Evolutionary conservation across 1,140 invertebrate genomes (phyloP).

Genomic region (Drosophila willistoni): DNA sequence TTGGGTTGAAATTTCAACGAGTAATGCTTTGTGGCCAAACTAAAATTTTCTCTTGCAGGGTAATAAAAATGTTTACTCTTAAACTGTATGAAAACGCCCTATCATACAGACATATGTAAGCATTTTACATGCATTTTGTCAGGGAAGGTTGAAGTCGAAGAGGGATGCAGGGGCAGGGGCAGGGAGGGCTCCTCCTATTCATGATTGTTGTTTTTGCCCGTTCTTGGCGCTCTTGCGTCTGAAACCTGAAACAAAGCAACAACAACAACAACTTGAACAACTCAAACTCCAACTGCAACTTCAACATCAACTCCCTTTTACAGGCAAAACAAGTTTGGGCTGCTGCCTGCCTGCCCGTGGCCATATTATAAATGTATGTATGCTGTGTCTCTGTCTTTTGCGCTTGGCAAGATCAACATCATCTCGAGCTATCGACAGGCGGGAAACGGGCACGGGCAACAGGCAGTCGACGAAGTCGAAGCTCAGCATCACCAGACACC

Average conservation of each 20-base stretch:
- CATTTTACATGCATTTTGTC: background rate
- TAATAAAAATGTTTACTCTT: conserved; percentile 1
- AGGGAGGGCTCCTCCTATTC: background rate
- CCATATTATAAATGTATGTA: conserved; percentile 31
- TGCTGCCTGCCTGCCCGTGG: conserved; percentile 64
- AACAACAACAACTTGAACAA: conserved; percentile 40
- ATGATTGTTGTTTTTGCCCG: conserved; percentile 68
- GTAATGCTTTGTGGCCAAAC: background rate
- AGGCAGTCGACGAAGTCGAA: conserved; percentile 21
- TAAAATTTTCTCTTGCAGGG: background rate
- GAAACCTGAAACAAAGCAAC: conserved; percentile 78
- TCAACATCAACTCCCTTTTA: conserved; percentile 71
- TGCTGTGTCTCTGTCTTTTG: conserved; percentile 55
- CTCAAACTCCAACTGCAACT: conserved; percentile 26
- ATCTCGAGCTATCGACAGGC: conserved; percentile 78
- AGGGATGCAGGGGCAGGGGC: too few species aligned
- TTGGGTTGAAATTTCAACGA: background rate
- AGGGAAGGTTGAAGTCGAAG: background rate
- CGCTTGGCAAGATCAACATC: conserved; percentile 77
- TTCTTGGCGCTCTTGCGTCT: conserved; percentile 78
- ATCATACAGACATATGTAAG: conserved; percentile 2
- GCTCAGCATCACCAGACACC: conserved; percentile 58
- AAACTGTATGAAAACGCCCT: background rate
- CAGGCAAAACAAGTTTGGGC: conserved; percentile 78
- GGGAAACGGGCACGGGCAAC: background rate